Base-by-base conservation (phyloP, 53 echinoderm and acorn worm genomes). In the Astropecten irregularis region DNA sequence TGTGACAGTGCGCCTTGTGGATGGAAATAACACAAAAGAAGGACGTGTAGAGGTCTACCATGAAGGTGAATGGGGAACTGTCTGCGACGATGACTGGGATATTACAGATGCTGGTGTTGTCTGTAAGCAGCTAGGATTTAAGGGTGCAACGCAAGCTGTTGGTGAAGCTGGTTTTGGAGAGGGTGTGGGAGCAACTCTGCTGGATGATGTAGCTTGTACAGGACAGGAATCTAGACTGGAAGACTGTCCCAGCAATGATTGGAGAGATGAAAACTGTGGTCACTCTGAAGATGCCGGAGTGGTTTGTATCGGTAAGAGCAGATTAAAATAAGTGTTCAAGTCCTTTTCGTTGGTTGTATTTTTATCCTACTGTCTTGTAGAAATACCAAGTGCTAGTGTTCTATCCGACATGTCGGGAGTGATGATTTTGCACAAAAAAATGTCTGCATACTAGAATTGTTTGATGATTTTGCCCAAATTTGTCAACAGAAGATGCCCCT, bases 261-360 rank as follows among this genome's bases (percentile, higher is more conserved):
- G 53, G 73, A 51, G 55, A 35, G 34, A 3, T 2, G 9, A 16
- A 18, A 34, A 54, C 36, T 73, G 73, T 9, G 23, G 73, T 0
- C 73, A 73, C 26, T 29, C 54, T 33, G 73, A 73, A 25, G 73
- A 73, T 34, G 73, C 55, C 15, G 73, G 73, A 5, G 73, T 73
- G 0, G 26, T 73, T 33, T 73, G 73, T 8, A n/a, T n/a, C n/a
- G n/a, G n/a, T n/a, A n/a, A n/a, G n/a, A n/a, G n/a, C n/a, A n/a
- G n/a, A n/a, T n/a, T n/a, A n/a, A n/a, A n/a, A n/a, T n/a, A n/a
- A n/a, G n/a, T n/a, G n/a, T n/a, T n/a, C n/a, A n/a, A n/a, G n/a
- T n/a, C n/a, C n/a, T n/a, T n/a, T n/a, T n/a, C n/a, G n/a, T n/a
- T n/a, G n/a, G 5, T 2, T 3, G 8, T 46, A 14, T 14, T 9